Evolutionary conservation across 2,797 vertebrate genomes (phyloP).

Genomic region (Prionace glauca): DNA sequence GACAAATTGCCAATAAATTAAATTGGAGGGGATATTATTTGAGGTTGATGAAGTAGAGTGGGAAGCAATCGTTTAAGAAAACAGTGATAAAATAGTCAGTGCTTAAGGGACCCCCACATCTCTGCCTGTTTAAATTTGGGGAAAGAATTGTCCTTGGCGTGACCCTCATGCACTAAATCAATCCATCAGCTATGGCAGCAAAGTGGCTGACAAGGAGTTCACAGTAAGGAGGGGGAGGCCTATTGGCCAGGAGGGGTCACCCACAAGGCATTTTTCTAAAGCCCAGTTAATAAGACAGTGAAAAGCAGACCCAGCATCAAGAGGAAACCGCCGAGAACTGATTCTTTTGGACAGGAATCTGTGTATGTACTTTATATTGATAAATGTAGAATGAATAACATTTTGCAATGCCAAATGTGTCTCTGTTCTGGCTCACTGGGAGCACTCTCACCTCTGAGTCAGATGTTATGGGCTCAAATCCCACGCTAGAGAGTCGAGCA

Average conservation of each 20-base stretch:
- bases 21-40: conserved; percentile 10
- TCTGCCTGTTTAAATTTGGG: conserved; percentile 43
- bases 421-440: background rate
- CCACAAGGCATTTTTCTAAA: conserved; percentile 37
- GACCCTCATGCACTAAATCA: conserved; percentile 67
- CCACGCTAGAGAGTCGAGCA: background rate
- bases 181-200: conserved; percentile 63
- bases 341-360: conserved; percentile 27
- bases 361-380: background rate
- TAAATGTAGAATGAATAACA: conserved; percentile 25
- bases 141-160: conserved; percentile 64
- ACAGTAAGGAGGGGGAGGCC: conserved; percentile 43
- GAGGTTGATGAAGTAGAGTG: conserved; percentile 30
- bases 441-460: background rate
- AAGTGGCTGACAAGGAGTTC: conserved; percentile 59
- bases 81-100: conserved; percentile 37
- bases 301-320: conserved; percentile 14
- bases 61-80: conserved; percentile 34
- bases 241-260: conserved; percentile 44
- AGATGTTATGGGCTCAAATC: background rate
- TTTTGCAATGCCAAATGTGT: conserved; percentile 21
- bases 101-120: conserved; percentile 34
- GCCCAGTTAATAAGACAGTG: conserved; percentile 11
- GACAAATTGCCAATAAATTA: conserved; percentile 34
- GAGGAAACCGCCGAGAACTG: background rate